A percentile compares a stretch with the other conserved stretches of the same genome.
Conservation (phyloP, 92 coral and sea anemone genomes). For the Nematostella vectensis region DNA sequence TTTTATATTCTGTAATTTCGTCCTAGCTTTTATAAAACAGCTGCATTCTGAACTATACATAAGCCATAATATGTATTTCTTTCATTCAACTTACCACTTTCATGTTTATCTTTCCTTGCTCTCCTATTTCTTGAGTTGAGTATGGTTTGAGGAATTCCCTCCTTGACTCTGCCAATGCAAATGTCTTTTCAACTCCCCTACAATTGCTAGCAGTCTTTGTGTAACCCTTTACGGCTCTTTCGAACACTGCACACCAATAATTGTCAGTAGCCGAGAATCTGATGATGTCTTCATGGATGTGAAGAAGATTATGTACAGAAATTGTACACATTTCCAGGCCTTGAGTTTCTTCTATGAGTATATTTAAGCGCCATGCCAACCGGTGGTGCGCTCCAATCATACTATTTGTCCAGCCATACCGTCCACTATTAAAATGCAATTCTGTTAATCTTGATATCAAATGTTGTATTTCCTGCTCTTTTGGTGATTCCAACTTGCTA, state of each 20-base stretch:
- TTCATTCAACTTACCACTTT: conserved; percentile 4
- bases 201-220: conserved; percentile 47
- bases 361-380: conserved; percentile 42
- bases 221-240: conserved; percentile 61
- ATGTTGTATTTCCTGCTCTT: conserved; percentile 24
- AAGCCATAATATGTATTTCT: background rate
- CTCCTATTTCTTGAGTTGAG: background rate
- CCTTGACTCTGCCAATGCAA: conserved; percentile 42
- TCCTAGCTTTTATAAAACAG: too few relatives aligned
- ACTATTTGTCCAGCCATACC: conserved; percentile 27
- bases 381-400: conserved; percentile 35
- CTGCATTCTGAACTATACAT: too few relatives aligned
- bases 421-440: conserved; percentile 29
- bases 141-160: conserved; percentile 35
- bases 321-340: conserved; percentile 63
- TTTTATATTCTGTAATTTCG: too few relatives aligned
- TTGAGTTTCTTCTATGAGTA: conserved; percentile 49
- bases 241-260: conserved; percentile 66
- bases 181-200: conserved; percentile 49
- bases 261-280: conserved; percentile 53
- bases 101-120: conserved; percentile 5
- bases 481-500: background rate
- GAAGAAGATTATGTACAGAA: conserved; percentile 49
- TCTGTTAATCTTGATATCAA: conserved; percentile 46
- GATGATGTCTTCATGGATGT: conserved; percentile 49